Conservation (phyloP, 2,888 invertebrate species). For the Eilema depressum region DNA sequence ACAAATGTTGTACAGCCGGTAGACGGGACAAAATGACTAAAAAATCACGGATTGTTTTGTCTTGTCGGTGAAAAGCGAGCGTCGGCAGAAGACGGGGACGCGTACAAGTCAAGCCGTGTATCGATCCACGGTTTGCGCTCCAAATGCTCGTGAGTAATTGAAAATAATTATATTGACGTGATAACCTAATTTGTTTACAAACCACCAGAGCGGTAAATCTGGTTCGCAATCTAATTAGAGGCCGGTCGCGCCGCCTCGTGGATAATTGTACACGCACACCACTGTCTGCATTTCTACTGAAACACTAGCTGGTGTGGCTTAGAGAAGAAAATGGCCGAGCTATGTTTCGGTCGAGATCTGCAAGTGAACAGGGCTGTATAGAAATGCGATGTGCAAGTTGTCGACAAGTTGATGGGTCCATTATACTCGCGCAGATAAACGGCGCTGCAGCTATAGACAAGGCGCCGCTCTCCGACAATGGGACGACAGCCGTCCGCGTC, state of each 20-base stretch:
- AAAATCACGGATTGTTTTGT: constrained; percentile 65
- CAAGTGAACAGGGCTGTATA: constrained; percentile 31
- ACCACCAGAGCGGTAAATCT: constrained; percentile 47
- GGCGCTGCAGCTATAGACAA: constrained; percentile 32
- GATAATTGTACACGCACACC: constrained; percentile 29
- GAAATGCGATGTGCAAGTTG: constrained; percentile 44
- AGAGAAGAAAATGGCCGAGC: constrained; percentile 16
- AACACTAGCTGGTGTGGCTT: constrained; percentile 16
- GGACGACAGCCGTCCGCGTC: constrained; percentile 33
- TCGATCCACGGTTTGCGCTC: constrained; percentile 44
- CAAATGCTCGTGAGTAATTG: constrained; percentile 39
- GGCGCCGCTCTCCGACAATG: constrained; percentile 49
- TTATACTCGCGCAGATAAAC: constrained; percentile 46
- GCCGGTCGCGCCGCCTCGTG: constrained; percentile 25
- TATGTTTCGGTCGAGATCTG: constrained; percentile 30
- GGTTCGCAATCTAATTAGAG: constrained; percentile 44
- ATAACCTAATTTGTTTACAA: constrained; percentile 50
- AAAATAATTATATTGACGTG: constrained; percentile 50
- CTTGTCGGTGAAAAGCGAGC: constrained; percentile 59
- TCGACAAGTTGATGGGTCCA: constrained; percentile 52
- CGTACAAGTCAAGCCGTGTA: constrained; percentile 31
- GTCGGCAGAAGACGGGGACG: constrained; percentile 51
- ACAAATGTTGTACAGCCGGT: constrained; percentile 75
- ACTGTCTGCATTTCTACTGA: constrained; percentile 21
- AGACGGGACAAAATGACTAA: constrained; percentile 73